These are phyloP conservation scores for Drosophila pseudoananassae DNA, from an alignment of 1,140 invertebrate species.

Conservation along the genomic window DNA sequence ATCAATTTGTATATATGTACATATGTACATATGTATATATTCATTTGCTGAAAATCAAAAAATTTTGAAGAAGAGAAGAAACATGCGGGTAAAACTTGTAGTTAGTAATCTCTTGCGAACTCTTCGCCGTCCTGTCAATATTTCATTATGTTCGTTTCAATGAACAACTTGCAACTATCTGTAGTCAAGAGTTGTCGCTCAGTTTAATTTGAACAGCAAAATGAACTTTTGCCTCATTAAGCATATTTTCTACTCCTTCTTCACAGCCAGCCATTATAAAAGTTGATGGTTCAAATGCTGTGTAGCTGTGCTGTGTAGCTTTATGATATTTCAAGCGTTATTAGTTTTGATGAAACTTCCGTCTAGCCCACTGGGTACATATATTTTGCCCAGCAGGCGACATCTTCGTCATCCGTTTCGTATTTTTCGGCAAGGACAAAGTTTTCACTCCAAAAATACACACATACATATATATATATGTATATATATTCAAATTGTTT, in stretches of 20 bases:
- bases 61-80: slow-evolving; percentile 5
- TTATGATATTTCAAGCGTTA: slow-evolving; percentile 41
- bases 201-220: slow-evolving; percentile 21
- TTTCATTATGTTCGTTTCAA: slow-evolving; percentile 20
- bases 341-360: slow-evolving; percentile 38
- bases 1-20: slow-evolving; percentile 8
- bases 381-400: slow-evolving; percentile 23
- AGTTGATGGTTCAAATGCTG: slow-evolving; percentile 39
- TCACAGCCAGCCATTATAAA: slow-evolving; percentile 29
- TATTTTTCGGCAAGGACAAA: slow-evolving; percentile 27
- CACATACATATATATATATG: neutral
- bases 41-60: neutral
- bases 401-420: slow-evolving; percentile 13
- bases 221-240: slow-evolving; percentile 44
- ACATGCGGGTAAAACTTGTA: neutral
- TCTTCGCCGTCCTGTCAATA: slow-evolving; percentile 2
- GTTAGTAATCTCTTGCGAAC: neutral
- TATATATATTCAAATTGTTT: slow-evolving; percentile 40
- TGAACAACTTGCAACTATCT: slow-evolving; percentile 28
- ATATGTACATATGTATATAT: too few relatives aligned
- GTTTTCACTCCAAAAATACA: slow-evolving; percentile 14
- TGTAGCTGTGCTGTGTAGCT: slow-evolving; percentile 20
- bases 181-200: slow-evolving; percentile 29
- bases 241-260: slow-evolving; percentile 37
- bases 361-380: slow-evolving; percentile 36